Evolutionary conservation across 2,888 invertebrate species (phyloP).

Genomic region (Acrobasis consociella): DNA sequence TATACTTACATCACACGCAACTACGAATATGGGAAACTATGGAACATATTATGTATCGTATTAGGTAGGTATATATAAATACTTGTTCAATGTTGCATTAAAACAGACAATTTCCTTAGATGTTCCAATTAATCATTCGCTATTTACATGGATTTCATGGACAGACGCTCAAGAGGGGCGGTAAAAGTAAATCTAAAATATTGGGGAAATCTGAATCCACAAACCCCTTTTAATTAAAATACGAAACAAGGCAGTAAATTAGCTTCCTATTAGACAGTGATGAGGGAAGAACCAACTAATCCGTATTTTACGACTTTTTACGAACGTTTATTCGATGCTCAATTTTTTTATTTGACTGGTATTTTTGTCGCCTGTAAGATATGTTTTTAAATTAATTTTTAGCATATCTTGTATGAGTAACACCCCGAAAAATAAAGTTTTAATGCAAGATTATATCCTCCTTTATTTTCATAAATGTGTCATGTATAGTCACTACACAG

Average conservation of each 20-base stretch:
- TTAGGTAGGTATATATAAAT: too few species aligned
- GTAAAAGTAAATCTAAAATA: constrained; percentile 31
- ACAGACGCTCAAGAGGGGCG: constrained; percentile 4
- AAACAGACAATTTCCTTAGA: neutral
- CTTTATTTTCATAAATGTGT: constrained; percentile 5
- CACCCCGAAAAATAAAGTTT: constrained; percentile 1
- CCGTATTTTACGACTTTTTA: constrained; percentile 23
- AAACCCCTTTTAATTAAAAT: constrained; percentile 52
- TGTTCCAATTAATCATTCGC: constrained; percentile 6
- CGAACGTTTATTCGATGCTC: constrained; percentile 19
- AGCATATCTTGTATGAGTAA: neutral
- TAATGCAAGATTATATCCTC: neutral
- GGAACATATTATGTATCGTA: too few species aligned
- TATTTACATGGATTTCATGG: constrained; percentile 12
- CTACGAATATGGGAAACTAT: too few species aligned
- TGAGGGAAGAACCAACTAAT: constrained; percentile 32
- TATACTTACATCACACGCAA: too few species aligned
- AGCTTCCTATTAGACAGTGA: constrained; percentile 43
- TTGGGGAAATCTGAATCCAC: constrained; percentile 29
- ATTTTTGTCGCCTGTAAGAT: too few species aligned
- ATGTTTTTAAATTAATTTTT: too few species aligned
- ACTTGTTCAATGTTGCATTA: neutral
- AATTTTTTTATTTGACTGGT: too few species aligned
- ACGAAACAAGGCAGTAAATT: constrained; percentile 49
- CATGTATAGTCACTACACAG: too few species aligned